Evolutionary conservation across 2,797 vertebrate species (phyloP).

Genomic region (Crypturellus tataupa): DNA sequence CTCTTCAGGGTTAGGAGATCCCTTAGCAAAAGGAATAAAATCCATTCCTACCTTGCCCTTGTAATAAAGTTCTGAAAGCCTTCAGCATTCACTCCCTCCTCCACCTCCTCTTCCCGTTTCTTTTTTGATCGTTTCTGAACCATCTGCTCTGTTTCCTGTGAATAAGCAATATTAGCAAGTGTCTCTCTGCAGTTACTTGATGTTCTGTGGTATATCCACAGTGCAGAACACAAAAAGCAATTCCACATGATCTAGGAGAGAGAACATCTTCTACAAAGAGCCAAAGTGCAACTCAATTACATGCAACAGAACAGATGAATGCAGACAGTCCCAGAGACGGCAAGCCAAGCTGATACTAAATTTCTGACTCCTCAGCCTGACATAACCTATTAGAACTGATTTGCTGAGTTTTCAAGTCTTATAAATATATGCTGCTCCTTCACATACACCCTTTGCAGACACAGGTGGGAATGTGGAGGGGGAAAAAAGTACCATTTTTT

Average conservation of each 20-base stretch:
- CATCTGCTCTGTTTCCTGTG: conserved; percentile 93
- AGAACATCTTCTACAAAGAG: background rate
- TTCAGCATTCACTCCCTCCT: conserved; percentile 84
- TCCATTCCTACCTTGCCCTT: conserved; percentile 87
- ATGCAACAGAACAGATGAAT: background rate
- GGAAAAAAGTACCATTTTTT: background rate
- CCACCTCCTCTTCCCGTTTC: conserved; percentile 81
- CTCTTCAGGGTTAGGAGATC: background rate
- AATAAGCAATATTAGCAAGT: conserved; percentile 48
- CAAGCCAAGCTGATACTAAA: background rate
- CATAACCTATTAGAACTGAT: background rate
- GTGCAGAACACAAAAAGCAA: background rate
- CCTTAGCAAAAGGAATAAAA: conserved; percentile 18
- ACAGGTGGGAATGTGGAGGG: background rate
- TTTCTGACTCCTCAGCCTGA: background rate
- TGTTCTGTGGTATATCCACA: background rate
- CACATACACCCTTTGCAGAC: background rate
- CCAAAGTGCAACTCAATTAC: background rate
- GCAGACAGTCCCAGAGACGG: background rate
- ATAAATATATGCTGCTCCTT: background rate
- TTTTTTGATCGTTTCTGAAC: conserved; percentile 82
- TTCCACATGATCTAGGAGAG: background rate
- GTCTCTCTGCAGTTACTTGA: background rate
- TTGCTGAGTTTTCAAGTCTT: background rate
- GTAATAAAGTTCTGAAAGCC: conserved; percentile 91